Base-by-base conservation (phyloP, 2,113 vertebrate genomes). In the Nerophis ophidion region DNA sequence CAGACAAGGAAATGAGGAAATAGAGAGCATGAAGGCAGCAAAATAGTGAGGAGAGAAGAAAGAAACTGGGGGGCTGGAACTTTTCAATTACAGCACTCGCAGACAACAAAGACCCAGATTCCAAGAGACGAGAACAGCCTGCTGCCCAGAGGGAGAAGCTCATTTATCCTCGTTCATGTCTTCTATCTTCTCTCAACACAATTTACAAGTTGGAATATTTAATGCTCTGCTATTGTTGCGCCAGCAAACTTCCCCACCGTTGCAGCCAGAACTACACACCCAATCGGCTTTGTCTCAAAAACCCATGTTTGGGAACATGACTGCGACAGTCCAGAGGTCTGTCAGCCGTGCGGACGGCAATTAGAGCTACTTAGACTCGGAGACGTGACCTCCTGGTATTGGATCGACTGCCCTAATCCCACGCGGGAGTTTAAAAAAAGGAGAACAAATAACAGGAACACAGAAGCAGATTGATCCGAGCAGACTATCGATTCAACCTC, bases 71-170 rank as follows among this genome's bases (percentile, higher is more conserved):
- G 79, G 59, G 70, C 13, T 70, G 70, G 71, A 82, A 75, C 63
- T 87, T 90, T 89, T 90, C 82, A 88, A 86, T 88, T 87, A 88
- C 79, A 75, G 81, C 71, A 67, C 78, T 83, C 70, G 76, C 74
- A 75, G 75, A 84, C 80, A 82, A 87, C 86, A 90, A 88, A 87
- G 86, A 81, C 73, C 74, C 75, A 84, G 80, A 89, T 86, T 88
- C 83, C 80, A 77, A 77, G 71, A 78, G 84, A 77, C 73, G 83
- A 74, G 79, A 84, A 76, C 74, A 77, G 65, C 77, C 71, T 83
- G 76, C 77, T 81, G 74, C 80, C 84, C 71, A 6, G 46, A 80
- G 89, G 84, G 85, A 83, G 69, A 83, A 79, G 75, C 82, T 82
- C 75, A 84, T 87, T 89, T 87, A 76, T 78, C 68, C 72, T 72